phyloP scores from a whole-genome alignment of 92 coral and sea anemone species.

The Phenganax marumi region DNA sequence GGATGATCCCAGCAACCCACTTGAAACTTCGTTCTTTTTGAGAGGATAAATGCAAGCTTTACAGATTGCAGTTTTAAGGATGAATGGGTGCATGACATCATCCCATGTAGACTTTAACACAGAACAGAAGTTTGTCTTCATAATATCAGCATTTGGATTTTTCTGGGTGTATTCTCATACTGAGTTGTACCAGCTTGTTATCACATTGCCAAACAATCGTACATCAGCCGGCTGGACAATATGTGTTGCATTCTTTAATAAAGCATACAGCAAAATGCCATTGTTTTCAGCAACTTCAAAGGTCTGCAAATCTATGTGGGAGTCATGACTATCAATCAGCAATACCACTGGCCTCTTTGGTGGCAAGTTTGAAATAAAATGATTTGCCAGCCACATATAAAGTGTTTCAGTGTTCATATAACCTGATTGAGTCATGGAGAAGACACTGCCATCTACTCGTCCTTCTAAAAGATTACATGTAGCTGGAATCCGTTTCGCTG shows the following conservation, averaged over 20 bases:
- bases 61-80: slow-evolving; percentile 32
- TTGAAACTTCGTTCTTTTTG: background rate
- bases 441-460: slow-evolving; percentile 51
- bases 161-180: slow-evolving; percentile 35
- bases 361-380: slow-evolving; percentile 42
- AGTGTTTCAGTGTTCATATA: slow-evolving; percentile 55
- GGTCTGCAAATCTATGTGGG: slow-evolving; percentile 52
- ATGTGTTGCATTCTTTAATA: slow-evolving; percentile 61
- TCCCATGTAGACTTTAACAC: slow-evolving; percentile 58
- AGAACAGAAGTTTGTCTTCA: slow-evolving; percentile 56
- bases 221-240: slow-evolving; percentile 62
- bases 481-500: slow-evolving; percentile 52
- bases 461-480: slow-evolving; percentile 61
- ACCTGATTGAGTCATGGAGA: slow-evolving; percentile 57
- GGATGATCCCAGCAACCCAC: background rate
- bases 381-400: slow-evolving; percentile 57
- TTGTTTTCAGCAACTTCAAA: slow-evolving; percentile 51
- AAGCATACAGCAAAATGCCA: slow-evolving; percentile 14
- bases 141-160: slow-evolving; percentile 50
- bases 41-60: slow-evolving; percentile 50
- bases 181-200: slow-evolving; percentile 40
- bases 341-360: slow-evolving; percentile 54
- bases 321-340: slow-evolving; percentile 50
- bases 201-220: slow-evolving; percentile 48
- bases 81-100: slow-evolving; percentile 51